phyloP scores from a whole-genome alignment of 2,113 vertebrate species.

The Bubalus kerabau region DNA sequence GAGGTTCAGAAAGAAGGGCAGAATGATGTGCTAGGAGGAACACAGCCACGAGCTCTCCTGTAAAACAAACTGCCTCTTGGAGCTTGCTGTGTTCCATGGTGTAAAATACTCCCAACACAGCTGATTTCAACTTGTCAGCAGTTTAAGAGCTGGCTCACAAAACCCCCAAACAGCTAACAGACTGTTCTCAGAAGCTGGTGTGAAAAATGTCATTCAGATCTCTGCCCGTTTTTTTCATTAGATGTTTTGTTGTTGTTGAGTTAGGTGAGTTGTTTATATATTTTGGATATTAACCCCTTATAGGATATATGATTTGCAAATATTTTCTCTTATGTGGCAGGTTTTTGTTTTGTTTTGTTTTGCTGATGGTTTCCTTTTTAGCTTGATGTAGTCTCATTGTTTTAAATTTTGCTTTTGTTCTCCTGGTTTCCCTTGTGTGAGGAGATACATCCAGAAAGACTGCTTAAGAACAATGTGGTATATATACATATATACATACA shows the following conservation, averaged over 20 bases:
- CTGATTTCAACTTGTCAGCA: neutral
- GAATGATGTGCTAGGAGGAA: too few relatives aligned
- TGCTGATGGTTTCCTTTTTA: neutral
- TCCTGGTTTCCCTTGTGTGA: neutral
- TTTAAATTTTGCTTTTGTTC: neutral
- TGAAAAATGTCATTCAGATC: neutral
- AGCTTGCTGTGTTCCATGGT: neutral
- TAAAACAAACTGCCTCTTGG: neutral
- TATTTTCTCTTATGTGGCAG: neutral
- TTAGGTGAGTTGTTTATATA: neutral
- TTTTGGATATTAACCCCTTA: neutral
- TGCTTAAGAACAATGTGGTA: neutral
- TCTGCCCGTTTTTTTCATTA: neutral
- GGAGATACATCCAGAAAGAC: neutral
- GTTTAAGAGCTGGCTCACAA: neutral
- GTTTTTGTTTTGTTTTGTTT: neutral
- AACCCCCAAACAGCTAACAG: neutral
- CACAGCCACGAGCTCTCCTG: too few relatives aligned
- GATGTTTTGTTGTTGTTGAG: neutral
- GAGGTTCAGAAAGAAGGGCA: neutral
- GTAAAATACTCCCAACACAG: neutral
- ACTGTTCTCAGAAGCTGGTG: neutral
- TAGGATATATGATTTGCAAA: neutral
- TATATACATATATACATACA: rapidly evolving
- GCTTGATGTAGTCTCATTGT: neutral